Conservation (phyloP, 2,113 vertebrate species). For the Eolophus roseicapilla region DNA sequence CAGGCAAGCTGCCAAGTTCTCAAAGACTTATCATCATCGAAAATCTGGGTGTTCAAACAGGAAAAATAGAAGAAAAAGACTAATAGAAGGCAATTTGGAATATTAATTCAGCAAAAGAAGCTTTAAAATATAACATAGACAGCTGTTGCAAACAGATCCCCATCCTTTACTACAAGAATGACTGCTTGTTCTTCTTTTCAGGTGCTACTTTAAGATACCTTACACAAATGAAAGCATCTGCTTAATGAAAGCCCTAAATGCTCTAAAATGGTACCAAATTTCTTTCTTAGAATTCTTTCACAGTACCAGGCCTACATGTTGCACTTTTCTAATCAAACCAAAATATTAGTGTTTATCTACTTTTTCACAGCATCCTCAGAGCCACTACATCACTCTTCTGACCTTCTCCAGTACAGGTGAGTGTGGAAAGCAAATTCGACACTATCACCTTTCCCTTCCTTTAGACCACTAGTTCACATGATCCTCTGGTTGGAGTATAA, state of each 20-base stretch:
- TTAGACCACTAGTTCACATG: neutral
- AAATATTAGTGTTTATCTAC: neutral
- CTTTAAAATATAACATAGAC: neutral
- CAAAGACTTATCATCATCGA: neutral
- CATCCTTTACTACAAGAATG: neutral
- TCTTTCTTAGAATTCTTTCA: neutral
- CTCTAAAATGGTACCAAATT: neutral
- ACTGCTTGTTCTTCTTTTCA: neutral
- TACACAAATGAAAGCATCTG: neutral
- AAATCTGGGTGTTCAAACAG: neutral
- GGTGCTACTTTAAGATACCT: neutral
- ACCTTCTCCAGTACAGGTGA: neutral
- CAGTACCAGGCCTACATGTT: neutral
- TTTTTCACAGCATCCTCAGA: neutral
- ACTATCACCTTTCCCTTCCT: neutral
- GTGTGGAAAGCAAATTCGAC: neutral
- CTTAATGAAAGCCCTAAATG: neutral
- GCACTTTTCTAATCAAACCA: neutral
- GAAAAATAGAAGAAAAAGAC: neutral
- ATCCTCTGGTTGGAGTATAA: neutral
- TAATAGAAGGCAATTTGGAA: conserved; percentile 12
- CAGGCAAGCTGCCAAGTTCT: conserved; percentile 38
- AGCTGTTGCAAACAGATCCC: neutral
- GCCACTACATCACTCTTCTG: neutral
- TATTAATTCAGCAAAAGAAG: neutral